Evolutionary conservation across 2,113 vertebrate genomes (phyloP), one percentile per base, ranked within the genome.

Genomic region (Pachypanchax playfairii): DNA sequence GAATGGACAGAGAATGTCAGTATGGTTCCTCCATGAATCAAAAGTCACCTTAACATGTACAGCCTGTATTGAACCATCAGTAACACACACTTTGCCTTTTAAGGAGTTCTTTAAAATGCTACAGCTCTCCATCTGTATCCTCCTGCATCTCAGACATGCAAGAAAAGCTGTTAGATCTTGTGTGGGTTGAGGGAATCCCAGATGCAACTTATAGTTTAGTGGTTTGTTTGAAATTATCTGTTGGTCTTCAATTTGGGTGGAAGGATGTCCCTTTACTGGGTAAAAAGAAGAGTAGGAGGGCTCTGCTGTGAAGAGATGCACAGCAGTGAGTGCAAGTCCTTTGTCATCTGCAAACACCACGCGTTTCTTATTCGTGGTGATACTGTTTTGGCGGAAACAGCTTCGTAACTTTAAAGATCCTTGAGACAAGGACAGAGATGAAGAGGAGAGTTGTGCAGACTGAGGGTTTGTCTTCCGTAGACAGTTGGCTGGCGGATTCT

Each of bases 271-370:
- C 6, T 17, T 67, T 25, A 9, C 1, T n/a, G 55, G 38, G 14
- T 54, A 10, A 1, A 49, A 4, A 0, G 53, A 53, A 2, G 83
- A 68, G 3, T 88, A 73, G 2, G 80, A 67, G 2, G 80, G 68
- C 0, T 90, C 83, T 2, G 87, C 65, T 0, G 86, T 83, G 47
- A 93, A 93, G 13, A 88, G 70, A 24, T 79, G 87, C 8, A 92
- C 90, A 0, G 85, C 85, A 0, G 91, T 90, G 36, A 96, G 85
- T 0, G 91, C 70, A n/a, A 93, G 51, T 7, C 94, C 93, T 51
- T 80, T 90, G 2, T 82, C 64, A 4, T 95, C 94, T 0, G 95
- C 92, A 17, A 95, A 94, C 10, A 92, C 87, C 0, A 93, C 93
- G 0, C 65, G 84, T 56, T 78, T 91, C 78, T 93, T 94, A 66